Evolutionary conservation across 2,888 invertebrate species (phyloP), one percentile per base, ranked within the genome.

Genomic region (Drosophila vallismaia): DNA sequence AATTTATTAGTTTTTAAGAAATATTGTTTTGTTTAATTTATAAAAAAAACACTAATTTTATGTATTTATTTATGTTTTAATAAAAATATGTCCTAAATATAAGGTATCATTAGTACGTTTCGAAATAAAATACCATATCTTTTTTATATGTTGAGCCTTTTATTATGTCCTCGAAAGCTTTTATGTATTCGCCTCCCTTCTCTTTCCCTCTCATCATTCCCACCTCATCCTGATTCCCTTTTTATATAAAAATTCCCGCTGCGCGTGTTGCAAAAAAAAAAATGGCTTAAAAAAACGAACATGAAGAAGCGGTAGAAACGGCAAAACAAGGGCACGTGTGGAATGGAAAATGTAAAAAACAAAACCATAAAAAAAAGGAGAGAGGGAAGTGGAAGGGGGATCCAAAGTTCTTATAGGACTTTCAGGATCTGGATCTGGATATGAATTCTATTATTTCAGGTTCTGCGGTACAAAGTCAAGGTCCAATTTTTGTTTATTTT

Each of bases 241-340:
- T 46, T 74, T 46, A 66, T 71, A 68, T 63, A 74, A 76, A 72
- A 76, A 63, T 63, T 52, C 48, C 58, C 56, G 56, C 59, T 71
- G 56, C 63, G 74, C 71, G 71, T 68, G 59, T 71, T 77, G 69
- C 60, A 48, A 48, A 71, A 77, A 48, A 48, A 71, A 77, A 72
- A 80, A 67, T 19, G 24, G 24, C 63, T 44, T 44, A 40, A 59
- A 46, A 76, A 77, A 73, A 62, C 70, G 72, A 77, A 71, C 14
- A 29, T 5, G 28, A 45, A 42, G 42, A 33, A 53, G 44, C 24
- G 53, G 54, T 38, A 40, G 53, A 46, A 46, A 28, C 44, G 33
- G 54, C 60, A 69, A 89, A 89, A 84, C 77, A 88, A 88, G 79
- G 89, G 90, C 89, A 89, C 89, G 89, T 89, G 89, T 88, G 78